Percentiles rank a stretch among this genome's conserved stretches.
phyloP scores from a whole-genome alignment of 2,797 vertebrate species.

The Leuciscus waleckii region DNA sequence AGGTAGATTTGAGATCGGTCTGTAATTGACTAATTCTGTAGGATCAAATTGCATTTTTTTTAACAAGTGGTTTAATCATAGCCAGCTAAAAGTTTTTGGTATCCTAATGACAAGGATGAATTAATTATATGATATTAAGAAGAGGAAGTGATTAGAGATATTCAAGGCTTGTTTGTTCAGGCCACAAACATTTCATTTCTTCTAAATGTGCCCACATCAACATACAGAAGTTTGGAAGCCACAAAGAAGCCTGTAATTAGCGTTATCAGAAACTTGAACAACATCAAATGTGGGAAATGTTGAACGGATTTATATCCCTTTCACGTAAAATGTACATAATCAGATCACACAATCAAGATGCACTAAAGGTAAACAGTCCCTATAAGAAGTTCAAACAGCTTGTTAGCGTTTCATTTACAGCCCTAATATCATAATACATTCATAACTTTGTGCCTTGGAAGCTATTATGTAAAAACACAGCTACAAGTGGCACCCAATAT shows the following conservation, averaged over 20 bases:
- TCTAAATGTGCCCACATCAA: neutral
- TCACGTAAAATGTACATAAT: neutral
- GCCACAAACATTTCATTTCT: neutral
- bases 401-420: neutral
- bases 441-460: neutral
- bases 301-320: neutral
- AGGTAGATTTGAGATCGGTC: too few species aligned
- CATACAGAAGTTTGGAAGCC: neutral
- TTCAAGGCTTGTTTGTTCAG: neutral
- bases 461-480: slow-evolving; percentile 26
- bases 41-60: too few species aligned
- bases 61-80: too few species aligned
- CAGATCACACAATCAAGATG: slow-evolving; percentile 1
- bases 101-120: too few species aligned
- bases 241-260: neutral
- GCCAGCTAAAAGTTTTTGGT: too few species aligned
- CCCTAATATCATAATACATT: neutral
- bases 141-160: neutral
- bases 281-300: too few species aligned
- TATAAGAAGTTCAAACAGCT: neutral
- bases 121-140: too few species aligned
- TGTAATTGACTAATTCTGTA: too few species aligned
- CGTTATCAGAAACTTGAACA: neutral
- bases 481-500: neutral
- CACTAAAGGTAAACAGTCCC: neutral